Evolutionary conservation across 2,888 invertebrate species (phyloP).

Genomic region (Balanococcus diminutus): DNA sequence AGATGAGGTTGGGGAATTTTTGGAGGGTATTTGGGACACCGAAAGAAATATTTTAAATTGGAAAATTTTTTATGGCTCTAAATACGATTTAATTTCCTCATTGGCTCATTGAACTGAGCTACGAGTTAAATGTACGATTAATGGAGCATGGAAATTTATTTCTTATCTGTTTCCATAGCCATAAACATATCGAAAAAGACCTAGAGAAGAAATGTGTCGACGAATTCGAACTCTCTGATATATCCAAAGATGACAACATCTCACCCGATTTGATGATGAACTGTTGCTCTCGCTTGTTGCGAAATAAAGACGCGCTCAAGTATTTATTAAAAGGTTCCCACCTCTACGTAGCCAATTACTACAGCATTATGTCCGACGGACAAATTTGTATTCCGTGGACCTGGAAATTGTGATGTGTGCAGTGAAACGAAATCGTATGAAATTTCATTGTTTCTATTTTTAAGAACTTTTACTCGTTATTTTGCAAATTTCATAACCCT

Average conservation of each 20-base stretch:
- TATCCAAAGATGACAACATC: constrained; percentile 88
- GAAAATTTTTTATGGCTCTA: too few relatives aligned
- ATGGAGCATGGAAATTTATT: too few relatives aligned
- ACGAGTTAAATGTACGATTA: too few relatives aligned
- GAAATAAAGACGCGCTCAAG: constrained; percentile 63
- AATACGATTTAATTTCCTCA: too few relatives aligned
- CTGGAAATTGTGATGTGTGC: constrained; percentile 67
- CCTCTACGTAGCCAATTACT: constrained; percentile 86
- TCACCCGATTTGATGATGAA: constrained; percentile 88
- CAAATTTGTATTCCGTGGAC: constrained; percentile 93
- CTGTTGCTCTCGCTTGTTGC: constrained; percentile 76
- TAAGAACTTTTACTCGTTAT: not conserved
- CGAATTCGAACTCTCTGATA: constrained; percentile 72
- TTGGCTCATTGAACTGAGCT: too few relatives aligned
- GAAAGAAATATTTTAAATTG: too few relatives aligned
- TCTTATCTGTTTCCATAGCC: constrained; percentile 64
- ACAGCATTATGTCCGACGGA: constrained; percentile 88
- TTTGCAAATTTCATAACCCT: not conserved
- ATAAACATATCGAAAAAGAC: constrained; percentile 80
- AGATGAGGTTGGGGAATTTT: too few relatives aligned
- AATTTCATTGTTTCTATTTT: not conserved
- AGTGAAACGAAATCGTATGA: too few relatives aligned
- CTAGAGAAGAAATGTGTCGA: constrained; percentile 72
- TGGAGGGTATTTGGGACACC: too few relatives aligned
- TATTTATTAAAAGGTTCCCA: constrained; percentile 70